phyloP scores from a whole-genome alignment of 2,888 invertebrate genomes.

The Papilio gigon region DNA sequence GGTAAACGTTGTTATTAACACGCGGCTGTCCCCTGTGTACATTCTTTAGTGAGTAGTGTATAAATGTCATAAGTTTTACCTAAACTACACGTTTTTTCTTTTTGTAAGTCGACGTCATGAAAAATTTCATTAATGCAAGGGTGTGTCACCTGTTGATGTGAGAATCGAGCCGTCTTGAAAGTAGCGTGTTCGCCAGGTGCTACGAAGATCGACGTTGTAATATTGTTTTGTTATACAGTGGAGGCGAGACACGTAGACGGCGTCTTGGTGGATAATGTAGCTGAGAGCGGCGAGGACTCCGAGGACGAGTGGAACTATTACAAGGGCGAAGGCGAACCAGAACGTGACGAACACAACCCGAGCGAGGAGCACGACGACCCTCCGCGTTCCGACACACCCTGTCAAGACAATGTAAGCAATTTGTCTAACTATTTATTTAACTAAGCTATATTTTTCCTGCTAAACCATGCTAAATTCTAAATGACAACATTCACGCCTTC shows the following conservation, averaged over 20 bases:
- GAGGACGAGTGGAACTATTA: constrained; percentile 96
- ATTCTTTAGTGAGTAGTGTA: constrained; percentile 47
- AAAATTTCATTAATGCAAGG: constrained; percentile 45
- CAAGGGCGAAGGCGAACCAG: constrained; percentile 85
- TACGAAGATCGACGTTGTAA: constrained; percentile 43
- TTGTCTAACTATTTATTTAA: background rate
- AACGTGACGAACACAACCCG: constrained; percentile 81
- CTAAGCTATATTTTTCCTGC: background rate
- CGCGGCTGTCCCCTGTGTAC: constrained; percentile 53
- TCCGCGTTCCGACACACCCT: constrained; percentile 77
- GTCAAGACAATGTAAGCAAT: constrained; percentile 74
- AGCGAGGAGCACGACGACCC: constrained; percentile 81
- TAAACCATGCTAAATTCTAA: background rate
- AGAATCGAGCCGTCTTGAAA: constrained; percentile 20
- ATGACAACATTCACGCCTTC: background rate
- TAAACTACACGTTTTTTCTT: constrained; percentile 44
- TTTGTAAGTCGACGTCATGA: constrained; percentile 45
- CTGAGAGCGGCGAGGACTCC: constrained; percentile 88
- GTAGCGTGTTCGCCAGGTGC: constrained; percentile 56
- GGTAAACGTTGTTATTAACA: constrained; percentile 68
- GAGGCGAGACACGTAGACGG: constrained; percentile 78
- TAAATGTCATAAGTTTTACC: constrained; percentile 32
- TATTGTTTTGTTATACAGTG: constrained; percentile 67
- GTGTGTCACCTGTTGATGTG: constrained; percentile 41
- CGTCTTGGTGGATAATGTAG: constrained; percentile 86